Percentiles rank a stretch among this genome's conserved stretches.
phyloP scores from a whole-genome alignment of 2,113 vertebrate genomes.

The Columba livia region DNA sequence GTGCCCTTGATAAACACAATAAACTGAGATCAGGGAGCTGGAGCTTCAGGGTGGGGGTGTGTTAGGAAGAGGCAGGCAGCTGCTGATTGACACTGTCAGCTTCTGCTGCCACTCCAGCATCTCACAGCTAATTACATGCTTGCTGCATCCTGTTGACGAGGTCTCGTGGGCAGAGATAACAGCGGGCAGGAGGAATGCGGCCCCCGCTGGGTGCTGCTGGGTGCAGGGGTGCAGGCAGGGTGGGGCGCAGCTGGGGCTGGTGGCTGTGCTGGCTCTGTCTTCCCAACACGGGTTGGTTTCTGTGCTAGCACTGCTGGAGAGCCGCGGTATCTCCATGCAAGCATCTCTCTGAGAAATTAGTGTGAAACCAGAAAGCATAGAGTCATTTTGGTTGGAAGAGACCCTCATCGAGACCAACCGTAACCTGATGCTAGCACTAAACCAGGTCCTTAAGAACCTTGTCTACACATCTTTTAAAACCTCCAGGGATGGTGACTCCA shows the following conservation, averaged over 20 bases:
- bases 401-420: too few relatives aligned
- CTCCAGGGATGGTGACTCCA: too few relatives aligned
- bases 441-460: too few relatives aligned
- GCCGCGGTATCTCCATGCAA: fast-evolving
- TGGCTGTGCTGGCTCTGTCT: background rate
- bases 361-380: background rate
- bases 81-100: background rate
- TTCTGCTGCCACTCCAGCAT: background rate
- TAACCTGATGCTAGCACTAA: too few relatives aligned
- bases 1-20: background rate
- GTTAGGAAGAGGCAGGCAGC: background rate
- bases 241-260: background rate
- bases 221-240: too few relatives aligned
- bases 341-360: fast-evolving
- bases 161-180: background rate
- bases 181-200: fast-evolving
- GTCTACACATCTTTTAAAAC: too few relatives aligned
- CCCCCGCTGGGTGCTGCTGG: background rate
- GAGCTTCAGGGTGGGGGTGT: background rate
- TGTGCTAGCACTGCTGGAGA: fast-evolving
- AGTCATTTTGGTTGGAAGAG: too few relatives aligned
- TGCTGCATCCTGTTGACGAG: fast-evolving
- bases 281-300: fast-evolving
- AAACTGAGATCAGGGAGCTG: background rate
- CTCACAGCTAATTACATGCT: background rate